A percentile compares a stretch with the other conserved stretches of the same genome.
Evolutionary conservation across 35 echinoderm and acorn worm species (phyloP).

Genomic region (Hemicentrotus pulcherrimus): DNA sequence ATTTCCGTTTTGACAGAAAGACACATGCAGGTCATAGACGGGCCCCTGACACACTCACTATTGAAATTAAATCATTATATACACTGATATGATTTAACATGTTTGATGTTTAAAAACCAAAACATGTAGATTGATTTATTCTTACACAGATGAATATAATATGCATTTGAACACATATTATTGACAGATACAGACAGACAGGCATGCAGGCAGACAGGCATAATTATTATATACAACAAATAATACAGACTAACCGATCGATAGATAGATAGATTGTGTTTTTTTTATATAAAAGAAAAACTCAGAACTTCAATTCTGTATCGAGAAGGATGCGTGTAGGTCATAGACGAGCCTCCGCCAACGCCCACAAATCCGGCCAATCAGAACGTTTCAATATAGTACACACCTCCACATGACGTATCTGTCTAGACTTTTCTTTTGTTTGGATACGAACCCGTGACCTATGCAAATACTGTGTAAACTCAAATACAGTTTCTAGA

Average conservation of each 20-base stretch:
- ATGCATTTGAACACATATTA: too few relatives aligned
- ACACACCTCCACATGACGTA: not conserved
- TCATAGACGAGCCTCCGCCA: slow-evolving; percentile 45
- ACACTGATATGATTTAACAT: too few relatives aligned
- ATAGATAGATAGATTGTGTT: too few relatives aligned
- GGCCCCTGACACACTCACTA: not conserved
- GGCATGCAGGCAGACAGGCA: not conserved
- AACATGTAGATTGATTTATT: too few relatives aligned
- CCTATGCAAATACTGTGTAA: not conserved
- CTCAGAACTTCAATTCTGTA: too few relatives aligned
- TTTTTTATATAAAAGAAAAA: too few relatives aligned
- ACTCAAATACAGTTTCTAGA: not conserved
- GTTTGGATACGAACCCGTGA: not conserved
- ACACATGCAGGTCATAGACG: not conserved
- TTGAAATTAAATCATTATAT: not conserved
- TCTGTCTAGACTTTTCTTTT: not conserved
- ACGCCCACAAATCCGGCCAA: slow-evolving; percentile 43
- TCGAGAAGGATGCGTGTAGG: slow-evolving; percentile 11
- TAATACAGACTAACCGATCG: too few relatives aligned
- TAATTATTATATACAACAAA: not conserved
- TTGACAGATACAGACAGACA: not conserved
- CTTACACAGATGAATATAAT: too few relatives aligned
- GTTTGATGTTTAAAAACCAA: too few relatives aligned
- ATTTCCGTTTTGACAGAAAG: not conserved
- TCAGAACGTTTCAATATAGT: not conserved